Conservation (phyloP, 2,113 vertebrate genomes). For the Verasper variegatus region DNA sequence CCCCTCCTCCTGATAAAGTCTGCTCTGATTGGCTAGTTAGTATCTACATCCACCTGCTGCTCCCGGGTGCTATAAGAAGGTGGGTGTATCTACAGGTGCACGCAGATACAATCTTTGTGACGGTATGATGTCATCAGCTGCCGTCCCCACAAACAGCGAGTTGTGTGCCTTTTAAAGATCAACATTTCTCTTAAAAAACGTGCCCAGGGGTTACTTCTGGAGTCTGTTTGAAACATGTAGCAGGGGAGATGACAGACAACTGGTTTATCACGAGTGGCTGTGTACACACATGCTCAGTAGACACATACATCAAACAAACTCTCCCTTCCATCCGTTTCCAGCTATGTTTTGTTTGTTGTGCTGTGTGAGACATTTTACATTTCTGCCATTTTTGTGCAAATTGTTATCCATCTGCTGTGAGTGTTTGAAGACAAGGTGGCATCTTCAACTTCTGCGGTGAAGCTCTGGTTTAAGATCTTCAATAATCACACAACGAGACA, state of each 20-base stretch:
- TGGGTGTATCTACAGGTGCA: conserved; percentile 29
- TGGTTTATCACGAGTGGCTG: background rate
- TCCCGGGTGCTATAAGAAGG: too few species aligned
- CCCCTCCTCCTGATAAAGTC: too few species aligned
- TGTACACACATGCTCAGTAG: background rate
- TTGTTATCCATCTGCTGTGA: background rate
- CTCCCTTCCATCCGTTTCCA: conserved; percentile 22
- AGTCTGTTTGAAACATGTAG: conserved; percentile 50
- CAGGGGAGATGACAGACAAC: conserved; percentile 35
- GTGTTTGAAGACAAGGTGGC: conserved; percentile 7
- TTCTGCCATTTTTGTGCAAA: conserved; percentile 25
- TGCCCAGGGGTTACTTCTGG: conserved; percentile 46
- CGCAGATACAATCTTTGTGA: conserved; percentile 52
- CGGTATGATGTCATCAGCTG: conserved; percentile 32
- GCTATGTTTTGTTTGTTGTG: conserved; percentile 48
- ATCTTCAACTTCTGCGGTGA: conserved; percentile 4
- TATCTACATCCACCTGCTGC: too few species aligned
- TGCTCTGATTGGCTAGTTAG: too few species aligned
- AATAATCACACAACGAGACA: background rate
- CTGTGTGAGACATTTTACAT: conserved; percentile 8
- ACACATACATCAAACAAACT: conserved; percentile 50
- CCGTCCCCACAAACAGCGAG: conserved; percentile 20
- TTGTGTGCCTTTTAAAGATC: conserved; percentile 53
- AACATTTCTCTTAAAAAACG: conserved; percentile 46
- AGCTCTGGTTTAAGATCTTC: background rate